Evolutionary conservation across 2,113 vertebrate genomes (phyloP).

Genomic region (Coreoperca whiteheadi): DNA sequence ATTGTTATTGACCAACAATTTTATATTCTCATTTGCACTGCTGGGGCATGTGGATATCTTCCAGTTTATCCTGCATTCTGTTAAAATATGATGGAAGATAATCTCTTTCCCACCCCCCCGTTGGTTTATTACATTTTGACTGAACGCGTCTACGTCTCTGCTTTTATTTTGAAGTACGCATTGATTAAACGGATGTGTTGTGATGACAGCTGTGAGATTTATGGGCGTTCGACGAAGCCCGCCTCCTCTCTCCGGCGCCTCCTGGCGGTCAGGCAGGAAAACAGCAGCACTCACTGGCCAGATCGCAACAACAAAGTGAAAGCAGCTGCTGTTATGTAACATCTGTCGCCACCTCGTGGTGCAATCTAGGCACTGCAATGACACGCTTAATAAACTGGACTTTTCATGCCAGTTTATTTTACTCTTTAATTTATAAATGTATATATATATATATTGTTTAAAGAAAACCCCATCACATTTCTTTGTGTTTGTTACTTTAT

Average conservation of each 20-base stretch:
- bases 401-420: not conserved
- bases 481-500: not conserved
- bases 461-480: not conserved
- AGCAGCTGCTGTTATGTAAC: slow-evolving; percentile 18
- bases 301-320: slow-evolving; percentile 26
- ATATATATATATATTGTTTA: not conserved
- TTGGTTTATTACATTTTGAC: not conserved
- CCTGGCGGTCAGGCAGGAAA: slow-evolving; percentile 20
- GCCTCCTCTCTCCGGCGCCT: slow-evolving; percentile 8
- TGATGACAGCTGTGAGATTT: not conserved
- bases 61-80: not conserved
- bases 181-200: slow-evolving; percentile 10
- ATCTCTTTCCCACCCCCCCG: too few species aligned
- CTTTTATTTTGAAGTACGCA: slow-evolving; percentile 38
- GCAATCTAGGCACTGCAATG: not conserved
- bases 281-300: slow-evolving; percentile 20
- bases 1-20: too few species aligned
- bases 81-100: not conserved
- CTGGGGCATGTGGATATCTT: too few species aligned
- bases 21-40: too few species aligned
- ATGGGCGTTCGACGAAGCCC: not conserved
- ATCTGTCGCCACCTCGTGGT: slow-evolving; percentile 46
- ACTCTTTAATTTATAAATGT: not conserved
- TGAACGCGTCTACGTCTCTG: not conserved
- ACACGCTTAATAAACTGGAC: not conserved